Evolutionary conservation across 2,113 vertebrate species (phyloP).

Genomic region (Chloroceryle aenea): DNA sequence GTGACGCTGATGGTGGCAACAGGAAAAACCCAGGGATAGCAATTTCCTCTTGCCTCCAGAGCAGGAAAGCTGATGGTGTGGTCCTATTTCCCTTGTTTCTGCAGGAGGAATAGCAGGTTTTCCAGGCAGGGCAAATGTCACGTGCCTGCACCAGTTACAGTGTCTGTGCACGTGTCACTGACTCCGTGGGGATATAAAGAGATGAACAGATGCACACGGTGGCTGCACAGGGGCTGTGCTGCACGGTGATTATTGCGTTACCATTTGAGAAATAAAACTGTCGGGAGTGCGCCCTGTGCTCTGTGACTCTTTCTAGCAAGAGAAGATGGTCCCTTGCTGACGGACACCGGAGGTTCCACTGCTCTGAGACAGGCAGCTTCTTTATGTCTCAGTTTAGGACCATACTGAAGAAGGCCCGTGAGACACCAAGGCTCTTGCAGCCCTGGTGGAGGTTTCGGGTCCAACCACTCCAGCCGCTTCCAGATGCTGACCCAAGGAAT

Average conservation of each 20-base stretch:
- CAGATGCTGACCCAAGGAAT: neutral
- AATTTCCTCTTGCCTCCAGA: neutral
- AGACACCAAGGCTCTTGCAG: neutral
- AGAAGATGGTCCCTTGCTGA: neutral
- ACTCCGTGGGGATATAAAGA: neutral
- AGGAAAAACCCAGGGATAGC: neutral
- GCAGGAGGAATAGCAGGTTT: conserved; percentile 25
- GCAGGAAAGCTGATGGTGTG: neutral
- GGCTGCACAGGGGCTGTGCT: neutral
- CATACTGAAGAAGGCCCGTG: fast-evolving
- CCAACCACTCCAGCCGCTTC: neutral
- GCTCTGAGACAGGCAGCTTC: neutral
- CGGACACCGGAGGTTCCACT: neutral
- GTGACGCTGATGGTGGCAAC: neutral
- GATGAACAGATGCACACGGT: neutral
- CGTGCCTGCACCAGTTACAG: neutral
- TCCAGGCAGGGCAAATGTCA: neutral
- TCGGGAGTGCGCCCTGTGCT: neutral
- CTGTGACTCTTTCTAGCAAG: neutral
- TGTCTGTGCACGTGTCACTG: neutral
- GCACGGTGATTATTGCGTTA: conserved; percentile 32
- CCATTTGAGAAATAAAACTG: conserved; percentile 43
- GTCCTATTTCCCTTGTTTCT: conserved; percentile 19
- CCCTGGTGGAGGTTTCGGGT: neutral
- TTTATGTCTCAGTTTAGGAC: neutral